Percentiles rank a stretch among this genome's conserved stretches.
Conservation (phyloP, 2,888 invertebrate genomes). For the Bellardia pandia region DNA sequence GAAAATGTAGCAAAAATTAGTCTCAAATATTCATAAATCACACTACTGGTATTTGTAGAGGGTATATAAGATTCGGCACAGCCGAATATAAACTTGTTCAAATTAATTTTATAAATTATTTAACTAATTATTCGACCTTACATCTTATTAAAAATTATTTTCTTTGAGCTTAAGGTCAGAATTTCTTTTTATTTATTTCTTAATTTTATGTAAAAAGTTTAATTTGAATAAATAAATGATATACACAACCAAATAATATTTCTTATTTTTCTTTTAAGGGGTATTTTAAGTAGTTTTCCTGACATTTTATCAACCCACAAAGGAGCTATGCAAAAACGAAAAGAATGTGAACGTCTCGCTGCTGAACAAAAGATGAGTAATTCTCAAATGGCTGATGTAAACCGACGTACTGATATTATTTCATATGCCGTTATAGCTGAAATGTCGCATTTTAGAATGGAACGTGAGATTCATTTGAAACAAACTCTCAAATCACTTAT, state of each 20-base stretch:
- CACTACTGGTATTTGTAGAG: too few species aligned
- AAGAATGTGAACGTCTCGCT: slow-evolving; percentile 92
- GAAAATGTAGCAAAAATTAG: too few species aligned
- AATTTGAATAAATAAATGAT: too few species aligned
- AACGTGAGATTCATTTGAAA: slow-evolving; percentile 93
- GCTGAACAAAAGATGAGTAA: slow-evolving; percentile 93
- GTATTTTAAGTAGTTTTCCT: slow-evolving; percentile 95
- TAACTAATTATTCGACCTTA: too few species aligned
- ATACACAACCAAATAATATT: background rate
- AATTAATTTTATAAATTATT: too few species aligned
- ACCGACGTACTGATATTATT: slow-evolving; percentile 94
- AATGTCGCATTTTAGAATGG: slow-evolving; percentile 95
- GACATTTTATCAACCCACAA: slow-evolving; percentile 95
- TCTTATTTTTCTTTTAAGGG: slow-evolving; percentile 84
- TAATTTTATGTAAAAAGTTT: too few species aligned
- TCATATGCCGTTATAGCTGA: slow-evolving; percentile 97
- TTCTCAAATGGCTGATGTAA: slow-evolving; percentile 91
- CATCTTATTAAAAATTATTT: too few species aligned
- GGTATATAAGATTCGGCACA: too few species aligned
- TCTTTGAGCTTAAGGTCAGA: too few species aligned
- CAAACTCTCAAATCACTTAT: slow-evolving; percentile 94
- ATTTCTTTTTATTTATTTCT: too few species aligned
- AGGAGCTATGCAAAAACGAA: slow-evolving; percentile 94
- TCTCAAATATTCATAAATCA: too few species aligned
- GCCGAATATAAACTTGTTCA: too few species aligned